phyloP scores from a whole-genome alignment of 2,888 invertebrate genomes.

The Dolomedes plantarius region DNA sequence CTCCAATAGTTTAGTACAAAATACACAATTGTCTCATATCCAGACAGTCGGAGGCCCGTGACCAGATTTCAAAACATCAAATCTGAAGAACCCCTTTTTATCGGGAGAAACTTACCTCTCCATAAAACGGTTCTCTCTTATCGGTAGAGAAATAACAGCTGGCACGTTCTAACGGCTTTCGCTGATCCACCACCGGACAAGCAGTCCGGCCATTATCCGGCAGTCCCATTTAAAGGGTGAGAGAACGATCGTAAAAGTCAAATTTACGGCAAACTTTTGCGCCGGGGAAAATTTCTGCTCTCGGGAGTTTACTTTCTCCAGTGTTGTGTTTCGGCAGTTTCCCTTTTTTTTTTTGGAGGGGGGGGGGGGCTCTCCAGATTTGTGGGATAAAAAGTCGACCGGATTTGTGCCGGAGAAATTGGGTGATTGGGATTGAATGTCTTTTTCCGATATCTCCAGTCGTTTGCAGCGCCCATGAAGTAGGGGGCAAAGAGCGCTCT shows the following conservation, averaged over 20 bases:
- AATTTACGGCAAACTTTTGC: not conserved
- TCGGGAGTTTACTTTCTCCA: not conserved
- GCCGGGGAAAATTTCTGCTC: no score
- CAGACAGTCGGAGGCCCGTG: no score
- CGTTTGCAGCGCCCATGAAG: not conserved
- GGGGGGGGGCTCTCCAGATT: no score
- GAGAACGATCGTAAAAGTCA: not conserved
- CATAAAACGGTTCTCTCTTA: constrained; percentile 4
- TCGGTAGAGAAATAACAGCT: not conserved
- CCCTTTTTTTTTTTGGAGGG: no score
- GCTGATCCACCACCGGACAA: not conserved
- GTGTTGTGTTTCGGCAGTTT: no score
- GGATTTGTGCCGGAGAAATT: not conserved
- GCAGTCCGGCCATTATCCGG: not conserved
- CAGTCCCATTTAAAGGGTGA: constrained; percentile 1
- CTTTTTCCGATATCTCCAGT: not conserved
- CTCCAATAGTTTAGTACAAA: no score
- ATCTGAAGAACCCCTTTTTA: not conserved
- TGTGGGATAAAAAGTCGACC: not conserved
- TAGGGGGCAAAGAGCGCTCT: no score
- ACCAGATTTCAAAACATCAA: not conserved
- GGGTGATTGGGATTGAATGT: not conserved
- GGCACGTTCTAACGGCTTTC: not conserved
- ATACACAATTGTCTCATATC: no score
- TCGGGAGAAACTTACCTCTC: not conserved